Evolutionary conservation across 2,113 vertebrate species (phyloP).

Genomic region (Alexandromys fortis): DNA sequence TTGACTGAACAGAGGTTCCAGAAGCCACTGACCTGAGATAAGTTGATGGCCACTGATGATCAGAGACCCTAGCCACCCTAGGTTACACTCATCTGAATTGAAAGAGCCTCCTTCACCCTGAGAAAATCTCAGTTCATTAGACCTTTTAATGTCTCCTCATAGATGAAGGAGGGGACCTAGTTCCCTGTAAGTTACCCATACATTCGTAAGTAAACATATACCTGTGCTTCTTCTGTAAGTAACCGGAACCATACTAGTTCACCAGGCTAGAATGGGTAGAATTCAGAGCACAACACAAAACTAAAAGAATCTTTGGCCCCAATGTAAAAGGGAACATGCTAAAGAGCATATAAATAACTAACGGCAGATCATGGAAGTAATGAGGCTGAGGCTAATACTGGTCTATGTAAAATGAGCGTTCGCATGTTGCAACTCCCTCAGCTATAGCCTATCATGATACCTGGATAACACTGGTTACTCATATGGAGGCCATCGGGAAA

Average conservation of each 20-base stretch:
- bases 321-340: not conserved
- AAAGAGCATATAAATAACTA: not conserved
- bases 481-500: accelerated
- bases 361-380: not conserved
- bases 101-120: not conserved
- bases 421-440: not conserved
- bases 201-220: no score
- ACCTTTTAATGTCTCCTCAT: not conserved
- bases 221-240: not conserved
- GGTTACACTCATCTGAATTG: not conserved
- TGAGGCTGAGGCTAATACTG: no score
- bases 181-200: not conserved
- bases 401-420: not conserved
- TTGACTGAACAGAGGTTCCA: not conserved
- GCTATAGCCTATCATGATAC: not conserved
- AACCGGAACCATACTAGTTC: no score
- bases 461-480: not conserved
- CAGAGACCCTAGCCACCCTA: not conserved
- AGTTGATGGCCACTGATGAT: not conserved
- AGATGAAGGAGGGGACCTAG: not conserved
- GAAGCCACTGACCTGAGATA: not conserved
- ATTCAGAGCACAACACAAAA: not conserved
- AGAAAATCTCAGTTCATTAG: not conserved
- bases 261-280: not conserved
- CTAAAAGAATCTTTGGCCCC: not conserved